Evolutionary conservation across 2,113 vertebrate species (phyloP), one percentile per base, ranked within the genome.

Genomic region (Cyphomyrus plagiostoma): DNA sequence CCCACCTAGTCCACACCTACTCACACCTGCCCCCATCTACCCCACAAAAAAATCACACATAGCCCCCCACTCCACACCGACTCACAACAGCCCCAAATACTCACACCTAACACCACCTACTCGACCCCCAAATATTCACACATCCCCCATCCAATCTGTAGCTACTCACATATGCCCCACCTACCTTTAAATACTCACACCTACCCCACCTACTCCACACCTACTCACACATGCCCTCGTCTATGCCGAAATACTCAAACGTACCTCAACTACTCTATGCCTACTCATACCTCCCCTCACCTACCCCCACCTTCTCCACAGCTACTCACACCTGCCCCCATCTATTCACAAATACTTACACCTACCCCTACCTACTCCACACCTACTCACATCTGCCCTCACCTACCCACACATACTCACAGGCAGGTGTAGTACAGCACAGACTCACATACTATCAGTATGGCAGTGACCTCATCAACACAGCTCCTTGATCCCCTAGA

Each of bases 371-470:
- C 23, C 23, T 30, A 70, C 62, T 70, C n/a, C 26, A 30, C 26
- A 4, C 56, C n/a, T 30, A 70, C 62, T 13, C 62, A 13, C 26
- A 30, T 11, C 30, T 80, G 8, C 35, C 74, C 35, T 6, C 11
- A 39, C 70, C 13, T 39, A 77, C 30, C 11, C 35, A 4, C 11
- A 77, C 26, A 35, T 39, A 39, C 4, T 66, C n/a, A 66, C 9
- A 39, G 70, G 35, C n/a, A 19, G 23, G 52, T 58, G 53, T 46
- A 62, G 53, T 88, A 88, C 15, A 58, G 42, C 13, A 58, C 26
- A 15, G 35, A 70, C 62, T 80, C 10, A 90, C 90, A 91, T 91
- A 89, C 88, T 88, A 90, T 30, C 58, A 58, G 70, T 83, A 74
- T 26, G 70, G 56, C 58, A 58, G 70, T 89, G 45, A 53, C 30